These are phyloP conservation scores for Eretmocerus hayati DNA, from an alignment of 2,888 invertebrate species.

Conservation along the genomic window DNA sequence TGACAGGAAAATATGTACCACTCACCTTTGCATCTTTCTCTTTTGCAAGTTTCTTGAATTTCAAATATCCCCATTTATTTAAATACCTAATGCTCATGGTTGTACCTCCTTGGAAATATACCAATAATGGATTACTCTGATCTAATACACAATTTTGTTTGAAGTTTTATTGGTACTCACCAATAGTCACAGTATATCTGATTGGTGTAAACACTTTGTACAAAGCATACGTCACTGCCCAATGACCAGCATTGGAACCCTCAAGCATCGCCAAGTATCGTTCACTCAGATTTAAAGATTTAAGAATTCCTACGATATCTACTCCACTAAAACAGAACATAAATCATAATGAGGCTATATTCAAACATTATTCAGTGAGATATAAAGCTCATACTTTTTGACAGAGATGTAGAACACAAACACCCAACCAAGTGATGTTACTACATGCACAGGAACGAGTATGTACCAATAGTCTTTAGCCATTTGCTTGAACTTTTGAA, in stretches of 20 bases:
- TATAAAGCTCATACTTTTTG: slow-evolving; percentile 67
- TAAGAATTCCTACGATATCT: slow-evolving; percentile 74
- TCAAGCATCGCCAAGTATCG: slow-evolving; percentile 66
- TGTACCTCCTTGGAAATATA: slow-evolving; percentile 63
- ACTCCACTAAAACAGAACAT: slow-evolving; percentile 68
- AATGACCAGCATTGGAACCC: slow-evolving; percentile 76
- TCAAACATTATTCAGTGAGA: too few relatives aligned
- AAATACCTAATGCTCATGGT: slow-evolving; percentile 78
- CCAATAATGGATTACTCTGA: background rate
- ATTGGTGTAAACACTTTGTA: slow-evolving; percentile 91
- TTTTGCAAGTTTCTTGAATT: slow-evolving; percentile 23
- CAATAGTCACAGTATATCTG: slow-evolving; percentile 87
- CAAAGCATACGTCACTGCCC: slow-evolving; percentile 83
- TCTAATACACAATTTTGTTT: background rate
- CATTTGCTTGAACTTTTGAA: slow-evolving; percentile 82
- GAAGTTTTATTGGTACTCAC: slow-evolving; percentile 47
- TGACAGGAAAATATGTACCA: too few relatives aligned
- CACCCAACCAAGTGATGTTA: slow-evolving; percentile 84
- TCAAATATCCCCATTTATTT: slow-evolving; percentile 65
- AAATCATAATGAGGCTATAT: too few relatives aligned
- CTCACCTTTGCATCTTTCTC: slow-evolving; percentile 24
- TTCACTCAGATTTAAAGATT: slow-evolving; percentile 73
- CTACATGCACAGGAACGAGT: slow-evolving; percentile 83
- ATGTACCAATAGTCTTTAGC: slow-evolving; percentile 97
- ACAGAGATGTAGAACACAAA: slow-evolving; percentile 80